phyloP scores from a whole-genome alignment of 2,888 invertebrate species.

The Troides helena region DNA sequence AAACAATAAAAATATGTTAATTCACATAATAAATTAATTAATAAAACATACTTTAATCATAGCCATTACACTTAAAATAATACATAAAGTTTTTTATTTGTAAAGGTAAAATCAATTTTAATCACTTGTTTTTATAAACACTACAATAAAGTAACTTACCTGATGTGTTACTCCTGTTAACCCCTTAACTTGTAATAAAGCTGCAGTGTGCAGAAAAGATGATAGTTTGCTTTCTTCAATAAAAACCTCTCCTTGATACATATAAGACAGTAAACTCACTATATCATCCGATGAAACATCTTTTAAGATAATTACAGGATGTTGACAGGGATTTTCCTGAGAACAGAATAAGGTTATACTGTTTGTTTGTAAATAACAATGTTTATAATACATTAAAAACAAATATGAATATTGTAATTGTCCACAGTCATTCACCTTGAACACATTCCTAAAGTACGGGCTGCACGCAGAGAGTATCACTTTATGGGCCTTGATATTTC shows the following conservation, averaged over 20 bases:
- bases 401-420: slow-evolving; percentile 71
- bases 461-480: slow-evolving; percentile 87
- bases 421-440: slow-evolving; percentile 83
- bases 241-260: slow-evolving; percentile 87
- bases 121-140: no score
- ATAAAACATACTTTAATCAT: no score
- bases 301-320: slow-evolving; percentile 86
- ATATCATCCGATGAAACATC: slow-evolving; percentile 85
- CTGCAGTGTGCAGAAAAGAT: slow-evolving; percentile 84
- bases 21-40: no score
- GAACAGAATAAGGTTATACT: slow-evolving; percentile 34
- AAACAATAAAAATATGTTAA: no score
- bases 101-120: no score
- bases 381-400: slow-evolving; percentile 7
- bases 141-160: slow-evolving; percentile 49
- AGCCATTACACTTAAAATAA: no score
- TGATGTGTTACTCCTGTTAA: slow-evolving; percentile 79
- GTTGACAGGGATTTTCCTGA: slow-evolving; percentile 86
- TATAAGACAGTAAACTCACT: slow-evolving; percentile 84
- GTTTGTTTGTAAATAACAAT: slow-evolving; percentile 16
- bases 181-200: slow-evolving; percentile 84
- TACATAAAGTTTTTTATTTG: no score
- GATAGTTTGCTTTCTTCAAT: slow-evolving; percentile 83
- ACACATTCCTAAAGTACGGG: slow-evolving; percentile 87
- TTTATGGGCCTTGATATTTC: slow-evolving; percentile 86